A percentile compares a stretch with the other conserved stretches of the same genome.
phyloP scores from a whole-genome alignment of 2,113 vertebrate species.

The Hippocampus abdominalis region DNA sequence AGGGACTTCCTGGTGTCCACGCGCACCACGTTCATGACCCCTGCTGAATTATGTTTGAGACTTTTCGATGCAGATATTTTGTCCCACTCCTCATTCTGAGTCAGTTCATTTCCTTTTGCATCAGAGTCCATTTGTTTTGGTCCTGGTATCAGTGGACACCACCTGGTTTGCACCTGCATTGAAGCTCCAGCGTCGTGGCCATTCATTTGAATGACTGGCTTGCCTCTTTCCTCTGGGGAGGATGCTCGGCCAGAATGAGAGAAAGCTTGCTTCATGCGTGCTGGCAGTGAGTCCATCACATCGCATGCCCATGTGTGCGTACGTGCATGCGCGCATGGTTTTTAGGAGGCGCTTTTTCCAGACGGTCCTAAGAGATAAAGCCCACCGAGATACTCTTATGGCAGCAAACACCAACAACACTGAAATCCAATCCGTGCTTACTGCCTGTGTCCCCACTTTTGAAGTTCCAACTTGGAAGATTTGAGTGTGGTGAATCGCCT shows the following conservation, averaged over 20 bases:
- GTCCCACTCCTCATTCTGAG: neutral
- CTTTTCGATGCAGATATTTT: no score
- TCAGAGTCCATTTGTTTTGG: constrained; percentile 21
- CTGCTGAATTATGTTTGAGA: no score
- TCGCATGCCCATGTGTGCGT: neutral
- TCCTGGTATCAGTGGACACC: neutral
- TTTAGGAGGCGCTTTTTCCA: constrained; percentile 19
- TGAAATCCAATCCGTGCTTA: constrained; percentile 40
- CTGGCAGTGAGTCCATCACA: neutral
- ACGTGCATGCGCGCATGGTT: constrained; percentile 26
- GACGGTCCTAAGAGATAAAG: constrained; percentile 36
- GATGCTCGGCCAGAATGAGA: neutral
- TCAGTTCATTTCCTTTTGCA: no score
- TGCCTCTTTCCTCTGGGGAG: neutral
- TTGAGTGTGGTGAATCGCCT: constrained; percentile 30
- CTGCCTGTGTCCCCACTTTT: constrained; percentile 17
- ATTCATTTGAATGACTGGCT: neutral
- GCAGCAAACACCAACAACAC: constrained; percentile 24
- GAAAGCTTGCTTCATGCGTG: constrained; percentile 1
- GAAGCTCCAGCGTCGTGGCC: neutral
- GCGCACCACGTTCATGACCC: no score
- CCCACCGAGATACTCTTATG: constrained; percentile 24
- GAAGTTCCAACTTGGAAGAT: constrained; percentile 22
- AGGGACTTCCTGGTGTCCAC: no score
- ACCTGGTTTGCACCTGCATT: neutral